Evolutionary conservation across 2,113 vertebrate species (phyloP).

Genomic region (Phoenicopterus ruber): DNA sequence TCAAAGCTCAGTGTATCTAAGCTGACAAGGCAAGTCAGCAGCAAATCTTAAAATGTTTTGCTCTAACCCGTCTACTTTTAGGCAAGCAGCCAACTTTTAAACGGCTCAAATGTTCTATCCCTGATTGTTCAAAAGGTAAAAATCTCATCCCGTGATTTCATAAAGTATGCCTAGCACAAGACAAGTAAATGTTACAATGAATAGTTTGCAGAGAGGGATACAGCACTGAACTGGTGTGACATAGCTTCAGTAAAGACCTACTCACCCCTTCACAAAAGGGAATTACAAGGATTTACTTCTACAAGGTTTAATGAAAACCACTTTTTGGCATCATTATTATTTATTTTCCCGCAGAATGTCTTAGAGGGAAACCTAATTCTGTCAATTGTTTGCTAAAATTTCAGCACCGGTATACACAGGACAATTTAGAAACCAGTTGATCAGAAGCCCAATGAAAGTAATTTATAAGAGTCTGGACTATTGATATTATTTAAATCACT

Average conservation of each 20-base stretch:
- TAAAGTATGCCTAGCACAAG: neutral
- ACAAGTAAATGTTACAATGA: neutral
- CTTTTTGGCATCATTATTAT: neutral
- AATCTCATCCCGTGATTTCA: neutral
- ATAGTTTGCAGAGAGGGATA: neutral
- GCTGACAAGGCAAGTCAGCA: neutral
- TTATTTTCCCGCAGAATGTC: neutral
- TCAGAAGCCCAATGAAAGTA: neutral
- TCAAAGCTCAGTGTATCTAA: neutral
- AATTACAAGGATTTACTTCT: neutral
- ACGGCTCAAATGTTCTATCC: neutral
- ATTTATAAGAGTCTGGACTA: neutral
- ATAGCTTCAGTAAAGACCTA: neutral
- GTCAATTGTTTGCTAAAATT: neutral
- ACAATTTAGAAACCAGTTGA: neutral
- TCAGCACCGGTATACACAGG: neutral
- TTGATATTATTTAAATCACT: neutral
- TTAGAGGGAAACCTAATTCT: neutral
- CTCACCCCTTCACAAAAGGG: neutral
- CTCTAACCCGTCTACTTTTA: neutral
- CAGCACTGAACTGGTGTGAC: neutral
- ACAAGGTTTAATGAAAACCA: neutral
- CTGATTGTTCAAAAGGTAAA: neutral
- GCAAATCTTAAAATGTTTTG: neutral
- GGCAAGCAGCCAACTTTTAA: neutral